Base-by-base conservation (phyloP, 2,888 invertebrate genomes). In the Petrolisthes cinctipes region DNA sequence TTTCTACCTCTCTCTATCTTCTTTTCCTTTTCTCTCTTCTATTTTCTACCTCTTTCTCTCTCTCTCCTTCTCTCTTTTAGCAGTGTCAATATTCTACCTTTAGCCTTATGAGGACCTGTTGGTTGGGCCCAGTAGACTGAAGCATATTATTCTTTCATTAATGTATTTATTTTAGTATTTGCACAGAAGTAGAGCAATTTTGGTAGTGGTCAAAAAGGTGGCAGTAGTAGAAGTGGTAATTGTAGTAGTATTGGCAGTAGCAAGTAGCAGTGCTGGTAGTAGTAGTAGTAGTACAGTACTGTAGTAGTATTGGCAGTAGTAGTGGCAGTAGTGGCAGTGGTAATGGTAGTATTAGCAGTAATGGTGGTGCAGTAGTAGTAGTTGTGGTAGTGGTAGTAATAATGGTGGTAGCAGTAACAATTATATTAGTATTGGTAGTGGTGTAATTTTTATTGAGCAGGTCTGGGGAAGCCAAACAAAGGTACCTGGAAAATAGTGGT, bases 281-380 rank as follows among this genome's bases (percentile, higher is more conserved):
- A 54, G 68, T 82, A 14, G 51, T 68, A 17, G 81, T 66, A 51
- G 68, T 37, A 37, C 37, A 37, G 37, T 37, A 37, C 37, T 37
- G 37, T 53, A 11, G 79, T 79, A 51, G 6, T 51, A 53, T 37
- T 81, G 11, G 17, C 23, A 11, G 80, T 57, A 17, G 37, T 82
- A 68, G 81, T 82, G n/a, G 66, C 66, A 51, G 66, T 61, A 37
- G 66, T 81, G 23, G 81, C 66, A 37, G 56, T 66, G 5, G 66
- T 68, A 1, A 66, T 66, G 5, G 68, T 82, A 9, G 68, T 82
- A 17, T 23, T 82, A 82, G 68, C 53, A 66, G 81, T 82, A 82
- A 53, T 82, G 61, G 53, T 54, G 14, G n/a, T 23, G 9, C 51
- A 75, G 61, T 80, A 80, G 14, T 57, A 53, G 73, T 73, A 73